Evolutionary conservation across 2,888 invertebrate genomes (phyloP), one percentile per base, ranked within the genome.

Genomic region (Drosophila neoperkinsi): DNA sequence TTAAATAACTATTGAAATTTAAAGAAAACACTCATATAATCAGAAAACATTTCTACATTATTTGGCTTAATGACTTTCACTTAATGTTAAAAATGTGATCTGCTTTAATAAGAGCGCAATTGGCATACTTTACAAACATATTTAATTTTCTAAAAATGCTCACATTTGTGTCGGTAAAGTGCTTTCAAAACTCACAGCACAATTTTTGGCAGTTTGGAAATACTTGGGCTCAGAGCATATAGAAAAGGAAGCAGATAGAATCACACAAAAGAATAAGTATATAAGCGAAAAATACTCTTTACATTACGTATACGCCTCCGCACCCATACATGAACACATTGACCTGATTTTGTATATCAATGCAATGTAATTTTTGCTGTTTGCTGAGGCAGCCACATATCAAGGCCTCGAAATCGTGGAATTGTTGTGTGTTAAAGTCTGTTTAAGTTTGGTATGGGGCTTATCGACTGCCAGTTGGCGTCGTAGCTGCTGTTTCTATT

Each of bases 261-360:
- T 77, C 77, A 36, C 50, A 68, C 65, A 79, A 79, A 72, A 59
- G 67, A 62, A 73, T 69, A 41, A 16, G 28, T n/a, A 41, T 57
- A 67, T 65, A 76, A 71, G 65, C 67, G 55, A 55, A 64, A 57
- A 67, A 43, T 77, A 41, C 60, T 61, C 63, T 72, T 68, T 57
- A 62, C 61, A 77, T 81, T 73, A 81, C 73, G 81, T 79, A 73
- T 77, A 77, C 81, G 77, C 77, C 69, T 34, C 38, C 58, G 30
- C 53, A 51, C 51, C 51, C 25, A 56, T 13, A 50, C 11, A 50
- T 21, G 34, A 46, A 58, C 43, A 51, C 58, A 67, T 41, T 79
- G 84, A 82, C 90, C 85, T 84, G 87, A 88, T 85, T 90, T 85
- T 71, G 68, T 76, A 88, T 90, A 85, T 90, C 85, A 88, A 76